Evolutionary conservation across 2,888 invertebrate genomes (phyloP).

Genomic region (Aquatica leii): DNA sequence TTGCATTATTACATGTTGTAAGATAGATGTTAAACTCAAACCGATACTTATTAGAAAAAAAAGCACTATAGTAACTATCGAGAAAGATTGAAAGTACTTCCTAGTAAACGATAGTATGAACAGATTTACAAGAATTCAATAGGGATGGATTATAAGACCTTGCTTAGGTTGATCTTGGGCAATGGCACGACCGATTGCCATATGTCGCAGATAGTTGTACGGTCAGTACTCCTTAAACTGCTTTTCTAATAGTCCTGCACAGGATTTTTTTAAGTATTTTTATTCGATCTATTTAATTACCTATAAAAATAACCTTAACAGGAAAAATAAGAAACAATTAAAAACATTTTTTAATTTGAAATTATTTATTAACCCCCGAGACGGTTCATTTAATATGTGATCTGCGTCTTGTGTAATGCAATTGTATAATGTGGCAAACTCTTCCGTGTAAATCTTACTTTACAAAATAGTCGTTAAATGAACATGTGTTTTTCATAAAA

Average conservation of each 20-base stretch:
- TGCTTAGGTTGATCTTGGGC: conserved; percentile 9
- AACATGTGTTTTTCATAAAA: no score
- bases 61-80: conserved; percentile 11
- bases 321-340: conserved; percentile 30
- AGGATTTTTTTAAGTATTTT: conserved; percentile 26
- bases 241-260: conserved; percentile 33
- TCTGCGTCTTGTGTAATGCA: no score
- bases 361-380: no score
- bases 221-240: conserved; percentile 38
- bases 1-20: no score
- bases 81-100: conserved; percentile 37
- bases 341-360: no score
- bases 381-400: no score
- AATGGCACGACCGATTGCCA: conserved; percentile 34
- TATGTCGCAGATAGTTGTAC: conserved; percentile 36
- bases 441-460: no score
- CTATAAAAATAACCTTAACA: conserved; percentile 33
- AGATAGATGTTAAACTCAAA: no score
- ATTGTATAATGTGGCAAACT: no score
- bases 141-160: conserved; percentile 27
- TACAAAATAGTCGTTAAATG: no score
- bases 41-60: conserved; percentile 14
- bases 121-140: conserved; percentile 28
- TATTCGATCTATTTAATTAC: conserved; percentile 36
- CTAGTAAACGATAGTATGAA: conserved; percentile 19